Conservation (phyloP, 2,888 invertebrate genomes). For the Hoplodrina ambigua region DNA sequence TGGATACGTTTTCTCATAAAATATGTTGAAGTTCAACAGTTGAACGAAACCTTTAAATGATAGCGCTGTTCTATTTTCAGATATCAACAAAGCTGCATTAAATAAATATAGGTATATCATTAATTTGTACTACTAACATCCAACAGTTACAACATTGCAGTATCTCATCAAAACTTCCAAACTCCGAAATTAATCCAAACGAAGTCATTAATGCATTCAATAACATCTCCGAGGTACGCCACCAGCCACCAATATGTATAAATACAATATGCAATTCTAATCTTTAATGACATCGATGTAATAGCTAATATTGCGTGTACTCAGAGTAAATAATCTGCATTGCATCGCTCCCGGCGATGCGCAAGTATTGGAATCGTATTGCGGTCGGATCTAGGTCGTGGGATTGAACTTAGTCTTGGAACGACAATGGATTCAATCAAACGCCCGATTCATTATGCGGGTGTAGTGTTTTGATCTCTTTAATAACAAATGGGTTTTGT, state of each 20-base stretch:
- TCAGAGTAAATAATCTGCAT: constrained; percentile 73
- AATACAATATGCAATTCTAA: constrained; percentile 59
- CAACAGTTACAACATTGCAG: constrained; percentile 25
- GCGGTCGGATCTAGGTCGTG: constrained; percentile 79
- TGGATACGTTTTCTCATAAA: not conserved
- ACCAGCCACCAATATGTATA: constrained; percentile 20
- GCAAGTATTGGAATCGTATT: constrained; percentile 78
- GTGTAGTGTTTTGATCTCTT: constrained; percentile 68
- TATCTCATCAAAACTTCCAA: constrained; percentile 43
- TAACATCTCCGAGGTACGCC: constrained; percentile 61
- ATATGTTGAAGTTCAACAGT: too few species aligned
- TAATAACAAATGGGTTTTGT: constrained; percentile 55
- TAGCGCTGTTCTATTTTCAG: not conserved
- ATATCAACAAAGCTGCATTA: not conserved
- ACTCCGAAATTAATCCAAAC: constrained; percentile 44
- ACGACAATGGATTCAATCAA: constrained; percentile 82
- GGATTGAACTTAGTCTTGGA: constrained; percentile 74
- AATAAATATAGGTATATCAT: not conserved
- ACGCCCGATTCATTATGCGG: constrained; percentile 76
- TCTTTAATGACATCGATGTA: constrained; percentile 64
- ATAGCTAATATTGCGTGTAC: constrained; percentile 68
- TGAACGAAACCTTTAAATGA: not conserved
- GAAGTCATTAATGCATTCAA: constrained; percentile 66
- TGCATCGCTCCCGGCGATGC: constrained; percentile 76
- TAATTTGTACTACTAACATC: not conserved